Evolutionary conservation across 2,888 invertebrate species (phyloP).

Genomic region (Eremobia ochroleuca): DNA sequence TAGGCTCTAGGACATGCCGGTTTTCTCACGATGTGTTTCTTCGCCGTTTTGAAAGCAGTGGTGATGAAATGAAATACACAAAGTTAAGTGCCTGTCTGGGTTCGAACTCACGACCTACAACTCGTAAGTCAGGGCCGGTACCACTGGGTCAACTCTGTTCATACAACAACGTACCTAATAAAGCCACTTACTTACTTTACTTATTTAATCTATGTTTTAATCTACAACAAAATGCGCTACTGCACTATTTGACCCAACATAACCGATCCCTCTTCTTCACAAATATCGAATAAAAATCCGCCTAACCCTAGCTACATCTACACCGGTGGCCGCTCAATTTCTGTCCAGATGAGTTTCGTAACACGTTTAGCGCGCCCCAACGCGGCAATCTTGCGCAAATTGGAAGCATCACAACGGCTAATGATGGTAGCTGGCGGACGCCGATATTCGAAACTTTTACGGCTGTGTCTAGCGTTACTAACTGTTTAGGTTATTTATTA

Average conservation of each 20-base stretch:
- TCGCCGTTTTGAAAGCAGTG: too few species aligned
- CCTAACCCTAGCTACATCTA: conserved; percentile 4
- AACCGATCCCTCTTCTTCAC: background rate
- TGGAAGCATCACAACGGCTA: conserved; percentile 59
- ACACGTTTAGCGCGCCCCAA: conserved; percentile 69
- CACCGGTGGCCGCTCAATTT: conserved; percentile 68
- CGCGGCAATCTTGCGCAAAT: conserved; percentile 71
- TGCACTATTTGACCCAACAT: background rate
- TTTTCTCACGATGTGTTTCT: too few species aligned
- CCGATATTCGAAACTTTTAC: conserved; percentile 53
- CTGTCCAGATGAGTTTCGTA: conserved; percentile 75
- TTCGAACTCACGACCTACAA: background rate
- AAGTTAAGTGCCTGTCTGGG: too few species aligned
- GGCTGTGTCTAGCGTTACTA: conserved; percentile 19
- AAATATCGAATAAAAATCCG: conserved; percentile 51
- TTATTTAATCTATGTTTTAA: too few species aligned
- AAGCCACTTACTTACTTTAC: too few species aligned
- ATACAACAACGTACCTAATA: too few species aligned
- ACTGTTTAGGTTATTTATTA: conserved; percentile 18
- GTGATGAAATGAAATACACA: too few species aligned
- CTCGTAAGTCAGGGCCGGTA: background rate
- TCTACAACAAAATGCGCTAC: background rate
- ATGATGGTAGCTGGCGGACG: conserved; percentile 42
- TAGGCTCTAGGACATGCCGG: too few species aligned
- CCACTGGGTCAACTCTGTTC: too few species aligned